Base-by-base conservation (phyloP, 2,888 invertebrate species). In the Euproctis similis region DNA sequence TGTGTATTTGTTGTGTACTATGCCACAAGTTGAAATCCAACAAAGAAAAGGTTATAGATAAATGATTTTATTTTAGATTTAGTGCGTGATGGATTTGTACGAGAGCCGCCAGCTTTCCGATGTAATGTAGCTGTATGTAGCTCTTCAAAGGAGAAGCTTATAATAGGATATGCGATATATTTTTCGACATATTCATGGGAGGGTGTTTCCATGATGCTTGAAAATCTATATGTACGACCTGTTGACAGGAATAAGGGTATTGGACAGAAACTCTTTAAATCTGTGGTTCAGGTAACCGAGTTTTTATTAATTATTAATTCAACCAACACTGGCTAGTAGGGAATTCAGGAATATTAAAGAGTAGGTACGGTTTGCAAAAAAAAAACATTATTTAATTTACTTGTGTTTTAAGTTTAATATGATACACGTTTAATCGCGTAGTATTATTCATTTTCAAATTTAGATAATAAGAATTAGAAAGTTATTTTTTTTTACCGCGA, bases 141-240 rank as follows among this genome's bases (percentile, higher is more conserved):
- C 4, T 28, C 20, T 2, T 40, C 24, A 12, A 4, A 4, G 4
- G 12, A 3, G n/a, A 23, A 34, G 4, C 9, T 25, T 0, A 30
- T 73, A n/a, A 58, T 92, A 24, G 96, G 95, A 0, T 95, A 92
- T 65, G 89, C 92, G 0, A 63, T 97, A n/a, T 96, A 90, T 71
- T 96, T 90, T 71, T 89, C 88, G 34, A 88, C 88, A 1, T 97
- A 95, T 72, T 95, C 96, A 0, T 96, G 95, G 93, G 78, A 89
- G 47, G 96, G 97, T 0, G 89, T 88, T 56, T 80, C 89, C 0
- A 84, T 94, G 53, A 92, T 92, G 76, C 80, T 97, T 31, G 96
- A 97, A 72, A 97, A 97, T 67, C 61, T 97, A 13, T 96, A 93
- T 64, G 91, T 97, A 2, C 86, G 88, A 8, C 86, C 87, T 0